Base-by-base conservation (phyloP, 2,113 vertebrate species). In the Lota lota region DNA sequence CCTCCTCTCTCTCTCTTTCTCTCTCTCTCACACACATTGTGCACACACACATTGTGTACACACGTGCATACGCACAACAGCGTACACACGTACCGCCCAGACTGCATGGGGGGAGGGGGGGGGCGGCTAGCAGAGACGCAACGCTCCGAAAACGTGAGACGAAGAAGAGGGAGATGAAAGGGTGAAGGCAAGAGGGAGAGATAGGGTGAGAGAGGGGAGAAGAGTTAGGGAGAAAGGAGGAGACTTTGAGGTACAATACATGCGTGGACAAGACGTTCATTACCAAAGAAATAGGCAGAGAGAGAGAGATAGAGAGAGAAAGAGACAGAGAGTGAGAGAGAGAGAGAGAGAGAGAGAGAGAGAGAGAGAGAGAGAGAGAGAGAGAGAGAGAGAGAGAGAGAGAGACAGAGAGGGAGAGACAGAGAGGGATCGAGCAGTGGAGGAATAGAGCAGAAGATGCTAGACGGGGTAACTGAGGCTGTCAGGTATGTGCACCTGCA, bases 61-160 rank as follows among this genome's bases (percentile, higher is more conserved):
- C 77, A 82, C 67, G 22, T 21, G 63, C 66, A 51, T 62, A 69
- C 63, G 65, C 64, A 67, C 63, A 33, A 24, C 40, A 58, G 59
- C 58, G 51, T 53, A 62, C 64, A 69, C 70, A 69, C 68, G 33
- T 51, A 77, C 83, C 84, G 77, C 63, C 63, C 78, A 88, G 87
- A 88, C 87, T 78, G 85, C 74, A 70, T 77, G 70, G 80, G 61
- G 71, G 76, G 7, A 6, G 28, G 77, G 67, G 69, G 74, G 72
- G 78, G 36, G 63, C 77, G 73, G 85, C 84, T 83, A 85, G 74
- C 62, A 66, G 80, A 86, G 84, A 87, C 66, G 77, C 74, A 85
- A 88, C 87, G 79, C 82, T 87, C 67, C 73, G 79, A 87, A 89
- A 84, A 85, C 61, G 74, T 83, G 77, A 82, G 75, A 70, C 78